Evolutionary conservation across 2,113 vertebrate genomes (phyloP).

Genomic region (Seriola dumerili): DNA sequence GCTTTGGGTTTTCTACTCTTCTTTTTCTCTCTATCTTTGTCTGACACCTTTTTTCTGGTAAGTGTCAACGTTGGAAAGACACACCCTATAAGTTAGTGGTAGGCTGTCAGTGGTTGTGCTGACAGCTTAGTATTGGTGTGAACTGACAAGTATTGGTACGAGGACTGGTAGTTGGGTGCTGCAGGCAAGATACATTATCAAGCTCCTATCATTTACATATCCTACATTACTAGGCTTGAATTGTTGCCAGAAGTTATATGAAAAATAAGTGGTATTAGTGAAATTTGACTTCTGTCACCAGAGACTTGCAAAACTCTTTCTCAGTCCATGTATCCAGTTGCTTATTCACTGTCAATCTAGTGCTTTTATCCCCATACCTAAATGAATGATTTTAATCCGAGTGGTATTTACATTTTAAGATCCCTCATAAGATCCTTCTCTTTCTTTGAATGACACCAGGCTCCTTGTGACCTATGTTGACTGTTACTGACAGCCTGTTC

Average conservation of each 20-base stretch:
- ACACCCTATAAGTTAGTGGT: conserved; percentile 39
- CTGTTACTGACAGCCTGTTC: conserved; percentile 65
- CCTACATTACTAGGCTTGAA: conserved; percentile 11
- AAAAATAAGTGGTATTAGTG: background rate
- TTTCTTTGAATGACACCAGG: conserved; percentile 27
- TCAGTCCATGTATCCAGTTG: background rate
- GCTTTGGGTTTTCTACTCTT: background rate
- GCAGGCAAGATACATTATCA: conserved; percentile 62
- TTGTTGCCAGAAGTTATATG: conserved; percentile 17
- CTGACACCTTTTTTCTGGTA: conserved; percentile 50
- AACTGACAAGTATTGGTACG: conserved; percentile 54
- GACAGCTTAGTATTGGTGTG: conserved; percentile 53
- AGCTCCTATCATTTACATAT: conserved; percentile 31
- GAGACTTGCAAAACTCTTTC: background rate
- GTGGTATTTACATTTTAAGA: conserved; percentile 21
- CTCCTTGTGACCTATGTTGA: conserved; percentile 29
- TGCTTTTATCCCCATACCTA: background rate
- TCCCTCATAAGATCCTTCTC: background rate
- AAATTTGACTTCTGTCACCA: background rate
- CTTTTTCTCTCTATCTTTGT: conserved; percentile 26
- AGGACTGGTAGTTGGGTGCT: conserved; percentile 39
- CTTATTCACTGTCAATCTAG: background rate
- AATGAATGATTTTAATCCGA: background rate
- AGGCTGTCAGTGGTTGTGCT: conserved; percentile 9
- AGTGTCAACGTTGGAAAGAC: conserved; percentile 28